A percentile compares a stretch with the other conserved stretches of the same genome.
phyloP scores from a whole-genome alignment of 2,797 vertebrate genomes.

The Eleutherodactylus coqui region DNA sequence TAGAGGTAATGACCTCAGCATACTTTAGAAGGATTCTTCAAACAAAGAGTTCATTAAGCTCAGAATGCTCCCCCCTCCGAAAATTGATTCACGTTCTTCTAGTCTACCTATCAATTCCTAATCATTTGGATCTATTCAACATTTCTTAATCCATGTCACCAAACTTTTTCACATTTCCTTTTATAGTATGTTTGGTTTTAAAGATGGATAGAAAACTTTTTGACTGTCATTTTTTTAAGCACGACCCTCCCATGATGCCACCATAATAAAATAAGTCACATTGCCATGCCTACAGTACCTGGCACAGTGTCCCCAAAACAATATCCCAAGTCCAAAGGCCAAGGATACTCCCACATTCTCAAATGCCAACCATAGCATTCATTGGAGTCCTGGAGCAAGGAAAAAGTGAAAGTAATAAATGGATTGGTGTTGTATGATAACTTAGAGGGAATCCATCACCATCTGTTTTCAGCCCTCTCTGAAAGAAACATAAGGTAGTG shows the following conservation, averaged over 20 bases:
- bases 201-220: neutral
- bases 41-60: constrained; percentile 15
- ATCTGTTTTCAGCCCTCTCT: too few species aligned
- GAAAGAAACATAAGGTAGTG: too few species aligned
- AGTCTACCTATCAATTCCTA: neutral
- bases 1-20: constrained; percentile 20
- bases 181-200: neutral
- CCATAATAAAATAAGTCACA: neutral
- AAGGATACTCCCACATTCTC: neutral
- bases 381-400: neutral
- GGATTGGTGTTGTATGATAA: neutral
- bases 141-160: neutral
- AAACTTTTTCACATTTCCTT: neutral
- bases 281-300: neutral
- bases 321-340: neutral
- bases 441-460: too few species aligned
- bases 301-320: neutral
- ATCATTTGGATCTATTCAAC: neutral
- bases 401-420: neutral
- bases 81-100: neutral
- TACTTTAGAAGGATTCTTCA: neutral
- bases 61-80: too few species aligned
- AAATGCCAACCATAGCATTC: neutral
- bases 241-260: neutral
- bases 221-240: neutral